These are phyloP conservation scores for Xanthia togata DNA, from an alignment of 2,888 invertebrate species.

Conservation along the genomic window DNA sequence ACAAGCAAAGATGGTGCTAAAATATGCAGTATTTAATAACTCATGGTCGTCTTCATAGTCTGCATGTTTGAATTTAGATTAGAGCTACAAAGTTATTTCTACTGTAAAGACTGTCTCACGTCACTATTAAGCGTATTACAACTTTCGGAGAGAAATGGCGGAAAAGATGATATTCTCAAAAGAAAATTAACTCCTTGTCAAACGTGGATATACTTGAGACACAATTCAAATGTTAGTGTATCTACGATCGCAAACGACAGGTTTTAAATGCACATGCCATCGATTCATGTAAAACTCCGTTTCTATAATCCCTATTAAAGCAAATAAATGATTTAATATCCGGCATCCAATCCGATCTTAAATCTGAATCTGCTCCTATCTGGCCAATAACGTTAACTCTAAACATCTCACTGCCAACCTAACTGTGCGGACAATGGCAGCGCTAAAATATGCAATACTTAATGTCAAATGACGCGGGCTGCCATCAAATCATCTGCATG, in stretches of 20 bases:
- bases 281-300: background rate
- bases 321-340: slow-evolving; percentile 10
- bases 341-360: background rate
- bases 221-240: background rate
- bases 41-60: slow-evolving; percentile 34
- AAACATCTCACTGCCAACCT: slow-evolving; percentile 47
- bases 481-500: slow-evolving; percentile 62
- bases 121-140: background rate
- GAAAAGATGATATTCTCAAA: background rate
- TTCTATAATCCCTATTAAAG: background rate
- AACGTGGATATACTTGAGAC: background rate
- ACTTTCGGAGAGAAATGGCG: background rate
- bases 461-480: slow-evolving; percentile 58
- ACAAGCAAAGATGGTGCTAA: slow-evolving; percentile 49
- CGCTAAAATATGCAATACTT: slow-evolving; percentile 63
- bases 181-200: background rate
- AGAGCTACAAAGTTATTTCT: slow-evolving; percentile 15
- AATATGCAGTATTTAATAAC: slow-evolving; percentile 52
- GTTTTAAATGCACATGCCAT: background rate
- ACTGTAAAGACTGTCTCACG: background rate
- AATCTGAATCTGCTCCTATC: slow-evolving; percentile 19
- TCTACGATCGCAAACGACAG: background rate
- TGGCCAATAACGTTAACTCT: slow-evolving; percentile 11
- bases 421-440: slow-evolving; percentile 45
- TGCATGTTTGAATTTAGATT: slow-evolving; percentile 45